phyloP scores from a whole-genome alignment of 2,113 vertebrate genomes.

The Ceyx cyanopectus region DNA sequence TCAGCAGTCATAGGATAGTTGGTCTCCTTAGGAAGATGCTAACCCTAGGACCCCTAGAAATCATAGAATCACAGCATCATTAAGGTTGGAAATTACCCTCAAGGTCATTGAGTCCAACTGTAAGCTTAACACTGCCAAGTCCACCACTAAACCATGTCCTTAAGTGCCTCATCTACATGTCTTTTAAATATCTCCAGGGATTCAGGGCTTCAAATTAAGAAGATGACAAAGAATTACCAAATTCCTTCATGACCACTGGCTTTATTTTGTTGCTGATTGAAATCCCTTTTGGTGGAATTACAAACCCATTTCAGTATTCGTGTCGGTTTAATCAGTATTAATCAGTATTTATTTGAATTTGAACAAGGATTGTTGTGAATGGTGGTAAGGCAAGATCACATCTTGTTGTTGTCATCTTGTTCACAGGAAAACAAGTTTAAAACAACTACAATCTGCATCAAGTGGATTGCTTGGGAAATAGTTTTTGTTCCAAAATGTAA shows the following conservation, averaged over 20 bases:
- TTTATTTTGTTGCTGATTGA: not conserved
- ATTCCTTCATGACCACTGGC: not conserved
- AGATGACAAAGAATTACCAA: not conserved
- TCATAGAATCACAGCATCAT: not conserved
- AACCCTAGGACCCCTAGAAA: not conserved
- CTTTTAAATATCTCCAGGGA: not conserved
- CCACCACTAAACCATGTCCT: not conserved
- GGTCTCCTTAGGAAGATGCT: not conserved
- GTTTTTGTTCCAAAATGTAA: conserved; percentile 79
- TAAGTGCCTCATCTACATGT: not conserved
- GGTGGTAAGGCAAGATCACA: not conserved
- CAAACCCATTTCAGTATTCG: not conserved
- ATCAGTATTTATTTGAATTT: conserved; percentile 32
- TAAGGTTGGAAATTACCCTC: not conserved
- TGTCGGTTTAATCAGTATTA: not conserved
- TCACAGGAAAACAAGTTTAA: not conserved
- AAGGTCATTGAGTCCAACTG: not conserved
- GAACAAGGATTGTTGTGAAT: conserved; percentile 10
- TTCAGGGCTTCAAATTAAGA: not conserved
- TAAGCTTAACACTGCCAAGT: not conserved
- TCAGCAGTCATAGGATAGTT: not conserved
- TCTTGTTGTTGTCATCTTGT: conserved; percentile 36
- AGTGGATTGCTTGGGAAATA: conserved; percentile 73
- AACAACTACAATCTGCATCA: conserved; percentile 19
- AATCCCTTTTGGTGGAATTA: not conserved